Base-by-base conservation (phyloP, 2,797 vertebrate genomes). In the Halcyon badia region DNA sequence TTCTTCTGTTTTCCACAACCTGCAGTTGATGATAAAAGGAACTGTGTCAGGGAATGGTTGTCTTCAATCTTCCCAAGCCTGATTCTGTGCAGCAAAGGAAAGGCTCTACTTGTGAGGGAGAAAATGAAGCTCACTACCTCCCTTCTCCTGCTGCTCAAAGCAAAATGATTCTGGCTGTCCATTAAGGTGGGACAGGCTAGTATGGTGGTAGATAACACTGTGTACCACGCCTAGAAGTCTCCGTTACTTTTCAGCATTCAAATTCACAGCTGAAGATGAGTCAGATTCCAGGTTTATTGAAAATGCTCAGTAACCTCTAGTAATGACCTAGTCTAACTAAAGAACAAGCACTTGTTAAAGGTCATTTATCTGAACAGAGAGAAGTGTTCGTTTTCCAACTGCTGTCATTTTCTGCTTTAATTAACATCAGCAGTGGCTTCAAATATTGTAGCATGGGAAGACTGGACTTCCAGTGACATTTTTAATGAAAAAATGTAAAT, bases 351-450 rank as follows among this genome's bases (percentile, higher is more conserved):
- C 89, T 96, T 56, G 68, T 65, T 97, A 98, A 98, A 98, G 98
- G 98, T 98, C 98, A 98, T 96, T 97, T 96, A 97, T 90, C 89
- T 66, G 48, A 95, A 97, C 73, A 90, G 60, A 77, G 83, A 96
- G 92, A 96, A 95, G 70, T 83, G 72, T 94, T 96, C 95, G 89
- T 87, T 97, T 97, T 97, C 94, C 83, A 96, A 97, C 76, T 79
- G 78, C 98, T 98, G 98, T 98, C 98, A 98, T 97, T 97, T 95
- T 97, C 95, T 58, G 89, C 96, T 97, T 97, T 98, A 98, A 98
- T 98, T 98, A 98, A 98, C 97, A 98, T 97, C 97, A 98, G 83
- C 97, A 97, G 94, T 81, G 94, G 70, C 94, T 98, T 98, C 97
- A 97, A 95, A 89, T 92, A 93, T 87, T 84, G 64, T 80, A 97